Conservation (phyloP, 2,797 vertebrate genomes). For the Eulemur albifrons region DNA sequence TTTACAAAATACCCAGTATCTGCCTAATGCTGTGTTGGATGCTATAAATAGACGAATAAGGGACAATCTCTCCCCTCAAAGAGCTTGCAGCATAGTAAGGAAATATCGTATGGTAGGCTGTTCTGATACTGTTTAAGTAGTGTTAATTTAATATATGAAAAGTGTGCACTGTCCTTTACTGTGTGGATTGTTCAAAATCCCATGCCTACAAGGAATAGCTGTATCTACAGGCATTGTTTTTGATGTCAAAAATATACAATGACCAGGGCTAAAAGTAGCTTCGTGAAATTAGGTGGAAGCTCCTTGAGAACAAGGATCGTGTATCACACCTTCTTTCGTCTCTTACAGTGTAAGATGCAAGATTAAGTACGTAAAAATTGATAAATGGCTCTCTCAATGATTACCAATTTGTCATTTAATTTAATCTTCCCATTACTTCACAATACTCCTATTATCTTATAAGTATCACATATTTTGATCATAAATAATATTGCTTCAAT, state of each 20-base stretch:
- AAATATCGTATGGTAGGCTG: neutral
- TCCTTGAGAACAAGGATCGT: neutral
- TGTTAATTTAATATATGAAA: neutral
- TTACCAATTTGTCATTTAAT: neutral
- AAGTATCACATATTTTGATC: neutral
- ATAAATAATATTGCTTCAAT: neutral
- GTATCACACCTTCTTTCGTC: neutral
- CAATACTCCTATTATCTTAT: neutral
- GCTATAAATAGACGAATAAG: neutral
- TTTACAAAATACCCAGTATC: neutral
- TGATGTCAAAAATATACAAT: neutral
- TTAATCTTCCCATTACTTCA: neutral
- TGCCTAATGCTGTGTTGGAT: neutral
- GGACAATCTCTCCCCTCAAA: neutral
- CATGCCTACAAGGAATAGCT: neutral
- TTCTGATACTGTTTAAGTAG: neutral
- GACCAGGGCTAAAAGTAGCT: neutral
- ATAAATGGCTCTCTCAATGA: neutral
- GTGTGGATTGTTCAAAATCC: neutral
- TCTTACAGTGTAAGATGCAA: neutral
- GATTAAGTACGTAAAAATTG: neutral
- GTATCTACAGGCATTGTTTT: neutral
- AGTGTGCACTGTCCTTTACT: neutral
- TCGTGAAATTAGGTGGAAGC: neutral
- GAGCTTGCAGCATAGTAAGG: neutral